Conservation (phyloP, 1,140 invertebrate genomes). For the Brachionus paranguensis region DNA sequence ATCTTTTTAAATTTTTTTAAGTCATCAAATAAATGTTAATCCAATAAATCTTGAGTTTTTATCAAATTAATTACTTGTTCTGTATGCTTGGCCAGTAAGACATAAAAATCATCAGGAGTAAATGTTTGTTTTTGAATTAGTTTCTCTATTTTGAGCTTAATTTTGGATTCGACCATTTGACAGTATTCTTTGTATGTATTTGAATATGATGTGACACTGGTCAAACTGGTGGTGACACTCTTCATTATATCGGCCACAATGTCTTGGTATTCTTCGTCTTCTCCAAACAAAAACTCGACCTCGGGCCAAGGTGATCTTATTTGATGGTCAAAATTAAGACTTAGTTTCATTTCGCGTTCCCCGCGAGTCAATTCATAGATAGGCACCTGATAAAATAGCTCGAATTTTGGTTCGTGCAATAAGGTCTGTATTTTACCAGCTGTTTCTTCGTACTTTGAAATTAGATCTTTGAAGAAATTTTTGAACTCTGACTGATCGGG, state of each 20-base stretch:
- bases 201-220: slow-evolving; percentile 46
- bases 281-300: slow-evolving; percentile 49
- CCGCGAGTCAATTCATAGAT: slow-evolving; percentile 46
- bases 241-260: slow-evolving; percentile 46
- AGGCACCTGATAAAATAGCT: slow-evolving; percentile 51
- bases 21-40: background rate
- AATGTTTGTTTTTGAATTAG: slow-evolving; percentile 48
- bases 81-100: slow-evolving; percentile 48
- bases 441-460: slow-evolving; percentile 48
- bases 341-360: background rate
- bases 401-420: slow-evolving; percentile 48
- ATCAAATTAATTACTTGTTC: slow-evolving; percentile 45
- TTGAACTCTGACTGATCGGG: slow-evolving; percentile 49
- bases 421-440: slow-evolving; percentile 49
- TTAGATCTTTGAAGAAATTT: slow-evolving; percentile 45
- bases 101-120: slow-evolving; percentile 52
- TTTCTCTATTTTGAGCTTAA: slow-evolving; percentile 47
- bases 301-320: slow-evolving; percentile 49
- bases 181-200: slow-evolving; percentile 51
- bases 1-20: too few species aligned
- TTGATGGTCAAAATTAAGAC: slow-evolving; percentile 50
- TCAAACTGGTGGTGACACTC: slow-evolving; percentile 47
- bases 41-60: background rate
- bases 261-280: slow-evolving; percentile 50
- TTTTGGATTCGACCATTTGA: slow-evolving; percentile 51